Evolutionary conservation across 2,888 invertebrate genomes (phyloP), one percentile per base, ranked within the genome.

Genomic region (Antheraea assamensis): DNA sequence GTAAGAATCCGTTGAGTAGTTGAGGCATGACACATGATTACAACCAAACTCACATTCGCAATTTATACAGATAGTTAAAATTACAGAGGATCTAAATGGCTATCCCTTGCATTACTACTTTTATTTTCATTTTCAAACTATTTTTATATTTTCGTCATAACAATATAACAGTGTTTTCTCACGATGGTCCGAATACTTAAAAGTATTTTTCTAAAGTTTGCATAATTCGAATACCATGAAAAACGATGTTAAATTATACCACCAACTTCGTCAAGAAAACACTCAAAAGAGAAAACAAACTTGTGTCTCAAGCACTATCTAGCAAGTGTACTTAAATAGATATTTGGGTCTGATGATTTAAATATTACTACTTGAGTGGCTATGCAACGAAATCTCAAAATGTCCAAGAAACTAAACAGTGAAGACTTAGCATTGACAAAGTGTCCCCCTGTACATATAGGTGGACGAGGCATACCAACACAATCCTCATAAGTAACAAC

Each of bases 241-340:
- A 58, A 10, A 24, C 58, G 58, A 17, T 19, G 61, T 17, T 17
- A 27, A 30, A 27, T 27, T 27, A 64, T 64, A 17, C 61, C 30
- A 64, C 61, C 61, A 15, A 64, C 27, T 17, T 13, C 27, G 61
- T 27, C 27, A 64, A 30, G 17, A 7, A 27, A 27, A 15, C 61
- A 64, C 61, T 64, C 27, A 30, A 64, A 27, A 64, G n/a, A 64
- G 17, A 27, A 64, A 64, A 64, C 61, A 64, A 64, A 64, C 27
- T 27, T 30, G 61, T 30, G 15, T 30, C 4, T 30, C 61, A 64
- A 64, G 27, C 30, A 64, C 17, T 58, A 55, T 21, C 21, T 15
- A 30, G 30, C 24, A 17, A 64, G 27, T 64, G 61, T 64, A 64
- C 27, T 64, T 64, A 64, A 30, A 30, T 27, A 30, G 27, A 64